A percentile compares a stretch with the other conserved stretches of the same genome.
These are phyloP conservation scores for Ctenodactylus gundi DNA, from an alignment of 2,113 vertebrate genomes.

Conservation along the genomic window DNA sequence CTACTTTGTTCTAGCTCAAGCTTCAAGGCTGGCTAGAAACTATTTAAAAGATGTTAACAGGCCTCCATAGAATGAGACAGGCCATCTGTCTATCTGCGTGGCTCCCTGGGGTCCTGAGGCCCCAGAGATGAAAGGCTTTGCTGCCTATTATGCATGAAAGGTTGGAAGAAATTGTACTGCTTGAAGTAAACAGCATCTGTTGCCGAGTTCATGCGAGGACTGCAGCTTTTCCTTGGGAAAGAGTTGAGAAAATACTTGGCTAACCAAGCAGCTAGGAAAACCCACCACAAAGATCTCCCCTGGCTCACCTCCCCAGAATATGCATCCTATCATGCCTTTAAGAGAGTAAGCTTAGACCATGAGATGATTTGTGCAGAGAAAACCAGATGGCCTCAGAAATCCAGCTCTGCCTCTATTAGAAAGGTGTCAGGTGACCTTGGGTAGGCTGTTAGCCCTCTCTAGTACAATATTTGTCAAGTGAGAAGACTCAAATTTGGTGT, in stretches of 20 bases:
- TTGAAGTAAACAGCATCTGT: slow-evolving; percentile 74
- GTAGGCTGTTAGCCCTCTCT: neutral
- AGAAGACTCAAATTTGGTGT: slow-evolving; percentile 7
- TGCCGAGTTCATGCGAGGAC: slow-evolving; percentile 61
- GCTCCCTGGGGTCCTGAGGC: neutral
- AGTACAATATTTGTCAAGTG: slow-evolving; percentile 48
- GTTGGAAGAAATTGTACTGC: slow-evolving; percentile 55
- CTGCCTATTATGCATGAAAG: slow-evolving; percentile 23
- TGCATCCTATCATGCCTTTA: neutral
- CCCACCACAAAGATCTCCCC: neutral
- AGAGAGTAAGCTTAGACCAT: neutral
- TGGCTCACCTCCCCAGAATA: neutral
- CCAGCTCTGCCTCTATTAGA: neutral
- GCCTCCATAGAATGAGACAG: neutral
- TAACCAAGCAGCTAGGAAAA: slow-evolving; percentile 59
- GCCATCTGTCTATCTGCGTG: neutral
- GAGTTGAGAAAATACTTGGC: slow-evolving; percentile 60
- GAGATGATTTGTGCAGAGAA: neutral
- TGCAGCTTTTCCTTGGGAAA: slow-evolving; percentile 57
- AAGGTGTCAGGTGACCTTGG: slow-evolving; percentile 4
- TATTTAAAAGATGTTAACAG: neutral
- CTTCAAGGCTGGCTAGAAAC: neutral
- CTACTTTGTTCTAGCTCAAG: neutral
- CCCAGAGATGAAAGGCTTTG: neutral
- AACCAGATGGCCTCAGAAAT: neutral